phyloP scores from a whole-genome alignment of 2,113 vertebrate species.

The Rhadina sibilatrix region DNA sequence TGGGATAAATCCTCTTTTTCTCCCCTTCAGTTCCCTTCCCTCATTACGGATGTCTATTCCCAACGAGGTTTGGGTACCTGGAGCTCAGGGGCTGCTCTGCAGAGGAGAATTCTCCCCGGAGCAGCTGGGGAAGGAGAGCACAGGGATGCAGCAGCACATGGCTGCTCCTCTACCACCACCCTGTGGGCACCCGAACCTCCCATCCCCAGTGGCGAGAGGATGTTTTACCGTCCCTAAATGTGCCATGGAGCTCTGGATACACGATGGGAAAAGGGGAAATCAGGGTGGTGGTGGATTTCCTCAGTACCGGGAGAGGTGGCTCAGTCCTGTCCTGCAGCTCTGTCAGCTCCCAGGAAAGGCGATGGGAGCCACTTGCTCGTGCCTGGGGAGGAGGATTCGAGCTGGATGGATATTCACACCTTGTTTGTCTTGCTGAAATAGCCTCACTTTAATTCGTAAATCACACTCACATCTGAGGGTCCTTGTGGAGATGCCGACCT shows the following conservation, averaged over 20 bases:
- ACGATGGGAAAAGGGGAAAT: fast-evolving
- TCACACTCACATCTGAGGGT: fast-evolving
- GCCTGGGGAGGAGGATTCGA: background rate
- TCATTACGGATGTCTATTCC: background rate
- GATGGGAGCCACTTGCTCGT: fast-evolving
- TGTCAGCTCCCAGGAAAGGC: background rate
- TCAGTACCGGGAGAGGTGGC: background rate
- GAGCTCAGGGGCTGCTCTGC: background rate
- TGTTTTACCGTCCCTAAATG: background rate
- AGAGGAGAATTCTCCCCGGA: background rate
- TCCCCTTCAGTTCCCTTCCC: fast-evolving
- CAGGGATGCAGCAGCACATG: background rate
- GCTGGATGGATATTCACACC: background rate
- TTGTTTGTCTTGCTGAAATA: background rate
- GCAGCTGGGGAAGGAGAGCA: background rate
- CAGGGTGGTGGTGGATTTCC: fast-evolving
- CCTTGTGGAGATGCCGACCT: fast-evolving
- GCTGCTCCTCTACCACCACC: slow-evolving; percentile 38
- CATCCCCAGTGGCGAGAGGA: fast-evolving
- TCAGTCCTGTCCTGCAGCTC: background rate
- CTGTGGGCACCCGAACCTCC: background rate
- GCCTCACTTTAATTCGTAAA: background rate
- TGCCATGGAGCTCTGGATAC: fast-evolving
- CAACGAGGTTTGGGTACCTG: background rate
- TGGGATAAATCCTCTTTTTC: background rate